phyloP scores from a whole-genome alignment of 2,797 vertebrate genomes.

The Alauda arvensis region DNA sequence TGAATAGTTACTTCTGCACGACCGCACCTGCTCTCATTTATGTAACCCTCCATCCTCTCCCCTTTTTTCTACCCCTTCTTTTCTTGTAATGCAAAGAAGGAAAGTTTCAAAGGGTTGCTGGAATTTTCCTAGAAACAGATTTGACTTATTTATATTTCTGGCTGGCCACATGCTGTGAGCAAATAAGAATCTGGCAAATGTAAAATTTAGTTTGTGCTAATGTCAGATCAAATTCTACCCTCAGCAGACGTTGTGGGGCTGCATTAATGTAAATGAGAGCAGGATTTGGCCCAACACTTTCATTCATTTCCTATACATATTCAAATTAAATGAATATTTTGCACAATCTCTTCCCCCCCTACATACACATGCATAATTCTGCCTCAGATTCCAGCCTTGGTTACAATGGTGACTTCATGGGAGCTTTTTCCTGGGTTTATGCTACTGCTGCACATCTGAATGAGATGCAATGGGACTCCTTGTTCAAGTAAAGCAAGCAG shows the following conservation, averaged over 20 bases:
- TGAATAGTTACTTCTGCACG: constrained; percentile 83
- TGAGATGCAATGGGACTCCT: background rate
- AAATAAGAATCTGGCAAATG: constrained; percentile 49
- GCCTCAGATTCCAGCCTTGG: constrained; percentile 11
- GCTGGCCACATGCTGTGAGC: constrained; percentile 38
- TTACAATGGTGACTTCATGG: background rate
- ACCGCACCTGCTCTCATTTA: constrained; percentile 80
- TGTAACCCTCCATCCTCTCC: constrained; percentile 56
- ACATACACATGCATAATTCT: constrained; percentile 32
- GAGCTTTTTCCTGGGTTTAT: background rate
- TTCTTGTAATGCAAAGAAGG: constrained; percentile 61
- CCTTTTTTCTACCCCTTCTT: constrained; percentile 47
- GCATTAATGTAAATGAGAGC: constrained; percentile 46
- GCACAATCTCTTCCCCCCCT: constrained; percentile 10
- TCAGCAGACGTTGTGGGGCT: constrained; percentile 20
- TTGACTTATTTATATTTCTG: constrained; percentile 59
- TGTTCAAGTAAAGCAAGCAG: background rate
- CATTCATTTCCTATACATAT: constrained; percentile 42
- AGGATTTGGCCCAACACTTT: constrained; percentile 50
- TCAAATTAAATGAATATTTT: constrained; percentile 56
- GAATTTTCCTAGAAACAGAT: constrained; percentile 42
- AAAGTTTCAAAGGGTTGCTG: constrained; percentile 70
- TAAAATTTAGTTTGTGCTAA: constrained; percentile 58
- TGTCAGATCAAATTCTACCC: constrained; percentile 53
- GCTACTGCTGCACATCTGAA: background rate